Percentiles rank a stretch among this genome's conserved stretches.
Evolutionary conservation across 2,113 vertebrate species (phyloP).

Genomic region (Odocoileus hemionus): DNA sequence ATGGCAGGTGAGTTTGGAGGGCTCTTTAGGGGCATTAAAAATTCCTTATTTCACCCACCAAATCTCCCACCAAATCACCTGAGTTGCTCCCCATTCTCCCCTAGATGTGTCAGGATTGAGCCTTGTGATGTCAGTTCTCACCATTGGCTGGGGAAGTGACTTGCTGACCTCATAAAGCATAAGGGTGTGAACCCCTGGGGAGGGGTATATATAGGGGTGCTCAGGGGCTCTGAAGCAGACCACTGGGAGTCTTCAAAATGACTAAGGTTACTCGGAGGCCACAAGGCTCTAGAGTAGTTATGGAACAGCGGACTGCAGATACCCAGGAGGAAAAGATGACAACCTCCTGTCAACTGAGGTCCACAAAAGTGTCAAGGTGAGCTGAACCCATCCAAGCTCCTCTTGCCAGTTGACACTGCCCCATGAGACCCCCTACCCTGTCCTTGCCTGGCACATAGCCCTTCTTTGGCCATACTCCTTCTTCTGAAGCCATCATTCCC

Average conservation of each 20-base stretch:
- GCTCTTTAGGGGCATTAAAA: not conserved
- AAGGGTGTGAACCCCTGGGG: not conserved
- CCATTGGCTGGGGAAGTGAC: not conserved
- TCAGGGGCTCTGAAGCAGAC: not conserved
- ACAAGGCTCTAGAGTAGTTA: too few relatives aligned
- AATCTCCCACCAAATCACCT: too few relatives aligned
- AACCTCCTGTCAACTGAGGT: not conserved
- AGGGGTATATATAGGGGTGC: not conserved
- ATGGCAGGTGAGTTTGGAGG: not conserved
- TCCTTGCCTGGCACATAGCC: not conserved
- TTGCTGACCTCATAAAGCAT: not conserved
- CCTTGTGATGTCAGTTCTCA: not conserved
- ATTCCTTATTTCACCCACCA: not conserved
- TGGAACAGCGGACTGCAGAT: not conserved
- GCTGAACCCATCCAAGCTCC: not conserved
- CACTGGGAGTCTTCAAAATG: not conserved
- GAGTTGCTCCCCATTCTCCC: not conserved
- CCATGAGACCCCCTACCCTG: not conserved
- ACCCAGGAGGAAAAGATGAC: not conserved
- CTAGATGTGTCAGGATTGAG: not conserved
- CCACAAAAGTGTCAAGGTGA: not conserved
- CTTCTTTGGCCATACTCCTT: not conserved
- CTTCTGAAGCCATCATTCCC: not conserved
- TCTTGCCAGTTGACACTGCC: not conserved
- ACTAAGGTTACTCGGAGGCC: not conserved